Evolutionary conservation across 35 echinoderm and acorn worm species (phyloP), one percentile per base, ranked within the genome.

Genomic region (Apostichopus parvimensis): DNA sequence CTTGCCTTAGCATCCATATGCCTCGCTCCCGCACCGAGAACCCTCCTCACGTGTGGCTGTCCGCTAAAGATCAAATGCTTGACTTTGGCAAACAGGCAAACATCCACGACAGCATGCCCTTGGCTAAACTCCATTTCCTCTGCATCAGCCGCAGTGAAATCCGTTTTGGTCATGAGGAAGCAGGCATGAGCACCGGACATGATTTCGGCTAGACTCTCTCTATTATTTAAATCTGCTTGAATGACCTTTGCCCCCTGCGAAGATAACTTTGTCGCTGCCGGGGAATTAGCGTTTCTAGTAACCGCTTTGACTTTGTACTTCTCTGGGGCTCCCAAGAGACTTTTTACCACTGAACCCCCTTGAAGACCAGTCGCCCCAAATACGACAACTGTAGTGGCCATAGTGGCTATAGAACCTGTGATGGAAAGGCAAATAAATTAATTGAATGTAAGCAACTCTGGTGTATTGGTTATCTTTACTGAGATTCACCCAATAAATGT

Each of bases 1-100:
- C 94, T 90, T 55, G 94, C 93, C 77, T 98, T 98, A 21, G 91
- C 80, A 83, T 98, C 96, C 28, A 88, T 95, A 76, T 98, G 94
- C 28, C 88, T 84, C 54, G 94, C 93, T 28, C 55, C 52, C 1
- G 91, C 87, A 56, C 96, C 96, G 14, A 95, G 95, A 6, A 93
- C 92, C 24, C 89, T 86, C 18, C 93, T 86, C 17, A 95, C 96
- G 56, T 93, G 87, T 9, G 89, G 94, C 13, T 86, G 72, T 21
- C 90, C 80, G 80, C 91, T 95, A 92, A 98, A 93, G 2, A 98
- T 89, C 11, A 98, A 25, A 79, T 98, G 96, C 61, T 95, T 60
- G 10, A 95, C 83, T 66, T 93, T 95, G 53, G 89, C 58, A n/a
- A 87, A 88, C 61, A 93, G 87, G 79, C 94, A 95, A 22, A 98